These are phyloP conservation scores for Polia nebulosa DNA, from an alignment of 2,888 invertebrate genomes.

Conservation along the genomic window DNA sequence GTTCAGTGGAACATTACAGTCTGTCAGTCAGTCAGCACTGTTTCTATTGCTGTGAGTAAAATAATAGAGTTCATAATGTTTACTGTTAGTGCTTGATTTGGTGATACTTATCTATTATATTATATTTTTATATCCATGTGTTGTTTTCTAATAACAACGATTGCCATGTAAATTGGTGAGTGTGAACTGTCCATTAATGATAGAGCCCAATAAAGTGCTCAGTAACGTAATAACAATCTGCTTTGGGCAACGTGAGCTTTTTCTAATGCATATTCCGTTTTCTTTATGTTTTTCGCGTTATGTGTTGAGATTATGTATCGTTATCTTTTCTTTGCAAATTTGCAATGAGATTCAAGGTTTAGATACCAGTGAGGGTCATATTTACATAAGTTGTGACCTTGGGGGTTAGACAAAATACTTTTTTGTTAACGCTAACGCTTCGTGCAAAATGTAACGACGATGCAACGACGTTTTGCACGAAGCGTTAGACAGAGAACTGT, in stretches of 20 bases:
- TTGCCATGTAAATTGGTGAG: conserved; percentile 83
- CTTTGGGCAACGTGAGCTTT: conserved; percentile 85
- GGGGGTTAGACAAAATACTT: too few relatives aligned
- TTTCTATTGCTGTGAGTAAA: not conserved
- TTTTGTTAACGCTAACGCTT: too few relatives aligned
- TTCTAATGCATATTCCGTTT: conserved; percentile 66
- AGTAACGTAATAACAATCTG: conserved; percentile 67
- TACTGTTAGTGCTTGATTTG: conserved; percentile 1
- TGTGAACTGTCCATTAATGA: conserved; percentile 46
- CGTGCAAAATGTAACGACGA: too few relatives aligned
- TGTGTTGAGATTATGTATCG: conserved; percentile 28
- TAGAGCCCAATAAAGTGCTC: conserved; percentile 46
- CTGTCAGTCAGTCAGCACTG: not conserved
- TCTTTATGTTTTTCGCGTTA: conserved; percentile 41
- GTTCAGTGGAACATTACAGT: not conserved
- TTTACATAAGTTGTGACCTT: conserved; percentile 79
- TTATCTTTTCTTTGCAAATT: conserved; percentile 33
- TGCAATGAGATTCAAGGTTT: conserved; percentile 40
- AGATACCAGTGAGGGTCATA: conserved; percentile 59
- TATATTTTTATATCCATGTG: too few relatives aligned
- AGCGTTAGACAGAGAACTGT: too few relatives aligned
- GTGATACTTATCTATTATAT: conserved; percentile 57
- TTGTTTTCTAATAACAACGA: too few relatives aligned
- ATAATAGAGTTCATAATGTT: conserved; percentile 1
- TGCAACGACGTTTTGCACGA: too few relatives aligned